These are phyloP conservation scores for Odocoileus virginianus DNA, from an alignment of 2,113 vertebrate genomes.

Conservation along the genomic window DNA sequence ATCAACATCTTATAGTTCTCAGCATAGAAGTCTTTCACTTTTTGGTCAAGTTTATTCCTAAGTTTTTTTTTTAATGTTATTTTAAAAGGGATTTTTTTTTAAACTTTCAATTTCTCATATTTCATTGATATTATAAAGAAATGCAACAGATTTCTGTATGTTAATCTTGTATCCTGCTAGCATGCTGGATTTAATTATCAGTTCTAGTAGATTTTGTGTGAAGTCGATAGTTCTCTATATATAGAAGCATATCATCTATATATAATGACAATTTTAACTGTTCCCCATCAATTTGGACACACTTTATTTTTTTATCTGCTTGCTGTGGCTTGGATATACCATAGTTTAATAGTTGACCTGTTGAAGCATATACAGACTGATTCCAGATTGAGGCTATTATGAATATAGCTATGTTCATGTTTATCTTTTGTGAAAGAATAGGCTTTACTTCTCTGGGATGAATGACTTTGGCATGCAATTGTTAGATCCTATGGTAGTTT, in stretches of 20 bases:
- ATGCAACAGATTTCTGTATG: no score
- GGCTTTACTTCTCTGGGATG: not conserved
- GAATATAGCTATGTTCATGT: not conserved
- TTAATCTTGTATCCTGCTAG: not conserved
- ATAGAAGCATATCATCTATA: not conserved
- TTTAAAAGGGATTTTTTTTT: not conserved
- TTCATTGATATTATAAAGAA: not conserved
- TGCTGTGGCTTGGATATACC: not conserved
- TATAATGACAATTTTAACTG: not conserved
- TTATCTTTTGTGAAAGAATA: not conserved
- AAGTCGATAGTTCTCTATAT: not conserved
- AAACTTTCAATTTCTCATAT: not conserved
- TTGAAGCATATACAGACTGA: not conserved
- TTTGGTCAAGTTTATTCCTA: not conserved
- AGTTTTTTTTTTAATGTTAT: not conserved
- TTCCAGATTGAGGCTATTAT: not conserved
- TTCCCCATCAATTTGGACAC: not conserved
- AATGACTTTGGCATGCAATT: not conserved
- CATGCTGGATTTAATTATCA: not conserved
- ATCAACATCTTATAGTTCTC: not conserved
- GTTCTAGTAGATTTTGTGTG: not conserved
- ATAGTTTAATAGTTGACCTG: not conserved
- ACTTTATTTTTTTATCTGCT: not conserved
- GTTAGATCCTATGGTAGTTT: not conserved
- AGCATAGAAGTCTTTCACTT: not conserved